These are phyloP conservation scores for Antitype chi DNA, from an alignment of 2,888 invertebrate species.

Conservation along the genomic window DNA sequence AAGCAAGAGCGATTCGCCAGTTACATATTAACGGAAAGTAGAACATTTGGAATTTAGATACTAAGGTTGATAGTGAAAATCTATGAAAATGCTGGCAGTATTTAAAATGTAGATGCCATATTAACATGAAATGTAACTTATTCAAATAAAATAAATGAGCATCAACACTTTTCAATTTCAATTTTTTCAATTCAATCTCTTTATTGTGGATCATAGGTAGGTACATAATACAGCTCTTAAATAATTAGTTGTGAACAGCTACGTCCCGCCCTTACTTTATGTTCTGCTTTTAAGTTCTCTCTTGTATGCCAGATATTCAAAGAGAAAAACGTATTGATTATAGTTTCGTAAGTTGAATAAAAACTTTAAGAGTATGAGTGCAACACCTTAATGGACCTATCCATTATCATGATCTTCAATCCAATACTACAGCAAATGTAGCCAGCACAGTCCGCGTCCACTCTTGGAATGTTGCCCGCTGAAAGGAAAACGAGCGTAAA, in stretches of 20 bases:
- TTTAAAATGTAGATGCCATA: background rate
- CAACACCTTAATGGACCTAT: constrained; percentile 26
- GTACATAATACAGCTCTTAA: no score
- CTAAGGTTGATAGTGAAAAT: background rate
- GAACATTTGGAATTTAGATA: background rate
- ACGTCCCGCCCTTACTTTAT: no score
- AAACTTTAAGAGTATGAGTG: background rate
- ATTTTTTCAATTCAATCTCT: no score
- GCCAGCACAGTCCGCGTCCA: constrained; percentile 14
- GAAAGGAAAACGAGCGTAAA: constrained; percentile 61
- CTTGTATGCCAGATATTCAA: background rate
- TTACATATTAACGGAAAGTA: background rate
- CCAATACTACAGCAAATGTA: constrained; percentile 37
- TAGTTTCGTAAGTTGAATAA: background rate
- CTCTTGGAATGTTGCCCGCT: constrained; percentile 59
- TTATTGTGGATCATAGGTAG: no score
- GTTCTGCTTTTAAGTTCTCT: background rate
- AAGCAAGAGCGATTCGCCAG: background rate
- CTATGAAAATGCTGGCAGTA: background rate
- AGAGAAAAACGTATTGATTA: background rate
- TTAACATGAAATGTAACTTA: no score
- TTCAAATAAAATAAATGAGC: background rate
- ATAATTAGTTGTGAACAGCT: no score
- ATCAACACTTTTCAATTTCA: no score
- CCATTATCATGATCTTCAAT: constrained; percentile 48